Evolutionary conservation across 2,113 vertebrate species (phyloP).

Genomic region (Tupaia chinensis): DNA sequence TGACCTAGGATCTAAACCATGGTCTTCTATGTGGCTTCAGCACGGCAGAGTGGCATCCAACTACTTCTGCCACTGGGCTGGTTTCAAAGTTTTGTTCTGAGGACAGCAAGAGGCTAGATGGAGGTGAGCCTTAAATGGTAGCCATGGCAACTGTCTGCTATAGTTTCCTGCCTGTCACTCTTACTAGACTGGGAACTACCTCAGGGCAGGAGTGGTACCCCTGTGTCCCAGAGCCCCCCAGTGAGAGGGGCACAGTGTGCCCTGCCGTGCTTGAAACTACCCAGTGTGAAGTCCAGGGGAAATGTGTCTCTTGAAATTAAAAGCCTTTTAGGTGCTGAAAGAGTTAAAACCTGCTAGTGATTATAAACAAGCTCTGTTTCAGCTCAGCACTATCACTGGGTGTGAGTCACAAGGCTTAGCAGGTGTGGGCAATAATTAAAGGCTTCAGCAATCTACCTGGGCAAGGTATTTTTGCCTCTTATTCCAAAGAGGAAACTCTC

Average conservation of each 20-base stretch:
- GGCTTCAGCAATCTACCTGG: constrained; percentile 92
- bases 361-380: constrained; percentile 85
- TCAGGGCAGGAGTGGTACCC: not conserved
- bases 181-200: not conserved
- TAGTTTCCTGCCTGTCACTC: not conserved
- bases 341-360: constrained; percentile 84
- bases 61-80: too few species aligned
- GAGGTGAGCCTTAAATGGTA: not conserved
- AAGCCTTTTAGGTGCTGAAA: constrained; percentile 50
- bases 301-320: constrained; percentile 8
- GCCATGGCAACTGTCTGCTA: not conserved
- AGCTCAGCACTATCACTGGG: constrained; percentile 82
- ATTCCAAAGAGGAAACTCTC: constrained; percentile 91
- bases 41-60: too few species aligned
- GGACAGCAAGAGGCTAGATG: not conserved
- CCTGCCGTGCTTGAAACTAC: not conserved
- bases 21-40: too few species aligned
- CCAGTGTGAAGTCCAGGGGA: not conserved
- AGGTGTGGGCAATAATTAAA: constrained; percentile 92
- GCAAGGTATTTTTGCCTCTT: constrained; percentile 92
- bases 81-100: not conserved
- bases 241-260: not conserved
- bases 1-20: too few species aligned
- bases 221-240: not conserved
- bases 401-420: constrained; percentile 87